A percentile compares a stretch with the other conserved stretches of the same genome.
Conservation (phyloP, 2,797 vertebrate genomes). For the Ficedula albicollis region DNA sequence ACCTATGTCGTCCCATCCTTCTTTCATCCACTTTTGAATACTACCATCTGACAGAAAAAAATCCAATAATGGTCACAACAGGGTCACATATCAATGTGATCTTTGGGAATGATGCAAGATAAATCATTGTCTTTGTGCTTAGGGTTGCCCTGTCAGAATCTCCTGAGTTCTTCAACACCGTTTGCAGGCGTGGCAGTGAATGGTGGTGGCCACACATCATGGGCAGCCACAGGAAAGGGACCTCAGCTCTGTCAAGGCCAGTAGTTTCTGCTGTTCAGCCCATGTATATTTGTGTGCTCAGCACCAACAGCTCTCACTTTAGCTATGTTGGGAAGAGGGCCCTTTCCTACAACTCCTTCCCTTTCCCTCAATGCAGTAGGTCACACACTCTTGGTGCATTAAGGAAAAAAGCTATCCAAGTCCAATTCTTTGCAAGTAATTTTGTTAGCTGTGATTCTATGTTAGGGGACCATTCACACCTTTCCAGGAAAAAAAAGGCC, state of each 20-base stretch:
- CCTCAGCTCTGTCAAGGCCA: not conserved
- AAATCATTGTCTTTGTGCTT: not conserved
- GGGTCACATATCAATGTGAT: rapidly evolving
- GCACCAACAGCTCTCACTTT: not conserved
- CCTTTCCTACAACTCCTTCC: not conserved
- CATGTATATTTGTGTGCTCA: not conserved
- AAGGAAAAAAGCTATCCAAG: not conserved
- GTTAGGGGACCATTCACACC: not conserved
- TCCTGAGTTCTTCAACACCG: not conserved
- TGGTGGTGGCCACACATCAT: too few species aligned
- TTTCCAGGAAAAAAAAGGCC: not conserved
- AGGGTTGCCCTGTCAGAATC: not conserved
- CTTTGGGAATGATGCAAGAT: not conserved
- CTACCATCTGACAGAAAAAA: not conserved
- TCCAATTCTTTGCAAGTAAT: not conserved
- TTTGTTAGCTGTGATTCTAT: not conserved
- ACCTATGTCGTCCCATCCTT: not conserved
- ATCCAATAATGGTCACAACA: not conserved
- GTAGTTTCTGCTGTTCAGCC: not conserved
- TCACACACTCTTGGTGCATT: too few species aligned
- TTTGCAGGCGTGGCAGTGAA: not conserved
- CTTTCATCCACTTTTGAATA: not conserved
- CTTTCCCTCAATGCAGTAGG: not conserved
- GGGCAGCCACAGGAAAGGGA: not conserved
- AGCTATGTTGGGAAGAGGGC: not conserved